These are phyloP conservation scores for Lacerta agilis DNA, from an alignment of 2,797 vertebrate species.

Conservation along the genomic window DNA sequence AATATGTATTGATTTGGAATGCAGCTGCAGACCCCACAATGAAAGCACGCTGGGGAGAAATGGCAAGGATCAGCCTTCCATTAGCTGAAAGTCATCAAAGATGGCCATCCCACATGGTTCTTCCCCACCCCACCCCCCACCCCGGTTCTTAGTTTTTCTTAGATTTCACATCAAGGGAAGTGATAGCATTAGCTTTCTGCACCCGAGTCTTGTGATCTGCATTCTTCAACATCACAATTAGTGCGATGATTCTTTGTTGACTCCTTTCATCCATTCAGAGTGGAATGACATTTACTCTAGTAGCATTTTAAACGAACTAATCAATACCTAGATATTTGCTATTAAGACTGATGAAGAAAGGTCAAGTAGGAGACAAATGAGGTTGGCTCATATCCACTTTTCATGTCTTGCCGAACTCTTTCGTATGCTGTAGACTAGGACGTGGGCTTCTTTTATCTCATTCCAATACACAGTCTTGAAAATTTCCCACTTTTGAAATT, in stretches of 20 bases:
- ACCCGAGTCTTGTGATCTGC: slow-evolving; percentile 28
- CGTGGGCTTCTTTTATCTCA: slow-evolving; percentile 9
- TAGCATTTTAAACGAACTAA: slow-evolving; percentile 60
- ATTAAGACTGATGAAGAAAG: slow-evolving; percentile 69
- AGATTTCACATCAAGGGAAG: slow-evolving; percentile 46
- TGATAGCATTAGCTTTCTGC: background rate
- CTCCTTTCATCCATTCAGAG: slow-evolving; percentile 78
- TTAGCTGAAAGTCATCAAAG: slow-evolving; percentile 51
- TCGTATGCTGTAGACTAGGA: slow-evolving; percentile 32
- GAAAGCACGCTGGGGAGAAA: slow-evolving; percentile 42
- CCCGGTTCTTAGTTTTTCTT: slow-evolving; percentile 24
- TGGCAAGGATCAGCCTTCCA: slow-evolving; percentile 17
- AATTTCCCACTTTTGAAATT: background rate
- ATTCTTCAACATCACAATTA: slow-evolving; percentile 60
- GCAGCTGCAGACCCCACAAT: slow-evolving; percentile 46
- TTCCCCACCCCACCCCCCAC: background rate
- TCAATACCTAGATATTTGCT: slow-evolving; percentile 69
- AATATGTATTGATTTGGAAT: slow-evolving; percentile 86
- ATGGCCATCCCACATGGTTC: background rate
- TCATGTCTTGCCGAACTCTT: slow-evolving; percentile 64
- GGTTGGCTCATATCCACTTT: slow-evolving; percentile 65
- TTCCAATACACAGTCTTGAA: slow-evolving; percentile 24
- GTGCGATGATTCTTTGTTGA: slow-evolving; percentile 75
- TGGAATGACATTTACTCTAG: slow-evolving; percentile 73
- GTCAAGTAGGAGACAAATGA: slow-evolving; percentile 66